Conservation (phyloP, 92 coral and sea anemone genomes). For the Umimayanthus kanabou region DNA sequence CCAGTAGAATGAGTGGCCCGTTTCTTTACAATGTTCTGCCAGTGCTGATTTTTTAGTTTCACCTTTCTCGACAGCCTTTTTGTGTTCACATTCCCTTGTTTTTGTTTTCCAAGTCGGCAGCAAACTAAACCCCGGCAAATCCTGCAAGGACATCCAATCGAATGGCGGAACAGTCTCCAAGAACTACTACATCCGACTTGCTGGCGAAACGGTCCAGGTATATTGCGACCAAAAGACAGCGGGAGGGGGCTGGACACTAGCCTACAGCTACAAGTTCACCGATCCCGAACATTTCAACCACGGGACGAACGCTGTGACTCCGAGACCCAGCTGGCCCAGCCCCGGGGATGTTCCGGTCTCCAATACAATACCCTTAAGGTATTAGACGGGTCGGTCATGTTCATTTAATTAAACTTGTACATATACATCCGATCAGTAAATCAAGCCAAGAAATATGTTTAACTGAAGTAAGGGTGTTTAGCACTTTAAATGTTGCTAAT, state of each 20-base stretch:
- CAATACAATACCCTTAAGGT: slow-evolving; percentile 19
- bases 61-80: too few species aligned
- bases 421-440: too few species aligned
- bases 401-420: too few species aligned
- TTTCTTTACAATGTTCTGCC: too few species aligned
- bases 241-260: slow-evolving; percentile 40
- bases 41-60: too few species aligned
- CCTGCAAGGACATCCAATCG: slow-evolving; percentile 22
- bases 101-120: slow-evolving; percentile 14
- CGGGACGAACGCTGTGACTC: slow-evolving; percentile 32
- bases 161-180: slow-evolving; percentile 14
- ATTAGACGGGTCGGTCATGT: background rate
- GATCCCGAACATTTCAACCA: slow-evolving; percentile 29
- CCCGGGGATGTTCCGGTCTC: slow-evolving; percentile 21
- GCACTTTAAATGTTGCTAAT: too few species aligned
- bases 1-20: too few species aligned
- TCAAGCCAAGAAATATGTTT: too few species aligned
- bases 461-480: too few species aligned
- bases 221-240: slow-evolving; percentile 28
- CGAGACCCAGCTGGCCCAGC: slow-evolving; percentile 35
- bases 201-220: slow-evolving; percentile 2
- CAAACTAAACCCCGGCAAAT: slow-evolving; percentile 15
- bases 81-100: too few species aligned
- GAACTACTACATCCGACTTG: slow-evolving; percentile 24
- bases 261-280: slow-evolving; percentile 27